Conservation (phyloP, 2,888 invertebrate genomes). For the Protophormia terraenovae region DNA sequence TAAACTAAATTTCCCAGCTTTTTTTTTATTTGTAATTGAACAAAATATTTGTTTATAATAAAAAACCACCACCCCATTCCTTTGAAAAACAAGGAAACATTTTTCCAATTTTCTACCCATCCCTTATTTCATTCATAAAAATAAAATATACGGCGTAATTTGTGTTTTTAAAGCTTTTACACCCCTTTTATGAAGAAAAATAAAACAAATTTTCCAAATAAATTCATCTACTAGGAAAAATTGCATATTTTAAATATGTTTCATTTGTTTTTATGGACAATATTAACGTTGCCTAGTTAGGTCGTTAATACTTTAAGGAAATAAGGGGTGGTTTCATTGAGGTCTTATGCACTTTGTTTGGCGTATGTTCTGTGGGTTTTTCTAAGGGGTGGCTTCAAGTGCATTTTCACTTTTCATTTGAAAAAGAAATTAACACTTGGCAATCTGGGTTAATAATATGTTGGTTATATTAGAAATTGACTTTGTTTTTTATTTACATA, state of each 20-base stretch:
- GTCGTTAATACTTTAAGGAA: slow-evolving; percentile 30
- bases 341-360: neutral
- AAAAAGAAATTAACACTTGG: slow-evolving; percentile 20
- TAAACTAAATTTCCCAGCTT: neutral
- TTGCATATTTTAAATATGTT: slow-evolving; percentile 18
- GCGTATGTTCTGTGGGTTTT: too few species aligned
- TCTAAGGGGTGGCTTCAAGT: slow-evolving; percentile 50
- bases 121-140: slow-evolving; percentile 44
- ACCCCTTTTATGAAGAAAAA: neutral
- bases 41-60: neutral
- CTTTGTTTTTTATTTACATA: too few species aligned
- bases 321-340: too few species aligned
- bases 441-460: slow-evolving; percentile 58
- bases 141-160: slow-evolving; percentile 35
- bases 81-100: neutral
- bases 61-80: slow-evolving; percentile 21
- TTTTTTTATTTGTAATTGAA: neutral
- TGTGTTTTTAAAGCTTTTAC: slow-evolving; percentile 34
- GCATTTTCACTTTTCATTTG: slow-evolving; percentile 56
- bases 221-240: neutral
- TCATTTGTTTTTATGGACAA: slow-evolving; percentile 34
- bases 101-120: neutral
- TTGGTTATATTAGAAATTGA: too few species aligned
- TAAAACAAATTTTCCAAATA: neutral
- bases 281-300: slow-evolving; percentile 54